phyloP scores from a whole-genome alignment of 2,113 vertebrate species.

The Limnothrissa miodon region DNA sequence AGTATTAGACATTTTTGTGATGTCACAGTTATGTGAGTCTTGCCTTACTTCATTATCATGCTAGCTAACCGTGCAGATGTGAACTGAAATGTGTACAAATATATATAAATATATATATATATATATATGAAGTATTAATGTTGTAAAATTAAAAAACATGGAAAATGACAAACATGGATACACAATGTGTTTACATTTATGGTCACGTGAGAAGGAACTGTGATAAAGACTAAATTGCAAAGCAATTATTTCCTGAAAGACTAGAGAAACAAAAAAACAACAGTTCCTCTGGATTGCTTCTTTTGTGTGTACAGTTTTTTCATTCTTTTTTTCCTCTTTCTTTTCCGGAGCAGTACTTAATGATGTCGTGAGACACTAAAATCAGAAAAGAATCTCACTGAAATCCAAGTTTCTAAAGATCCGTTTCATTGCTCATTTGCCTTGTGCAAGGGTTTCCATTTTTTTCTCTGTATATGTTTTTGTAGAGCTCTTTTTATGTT shows the following conservation, averaged over 20 bases:
- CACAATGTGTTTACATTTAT: constrained; percentile 96
- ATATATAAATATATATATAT: constrained; percentile 69
- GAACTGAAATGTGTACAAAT: constrained; percentile 80
- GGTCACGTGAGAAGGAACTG: constrained; percentile 82
- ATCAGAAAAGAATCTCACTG: constrained; percentile 88
- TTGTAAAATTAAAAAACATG: constrained; percentile 72
- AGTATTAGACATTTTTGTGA: constrained; percentile 82
- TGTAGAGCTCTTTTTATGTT: constrained; percentile 79
- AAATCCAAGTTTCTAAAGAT: constrained; percentile 71
- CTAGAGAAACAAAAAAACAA: constrained; percentile 47
- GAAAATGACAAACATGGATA: constrained; percentile 47
- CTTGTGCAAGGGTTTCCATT: constrained; percentile 72
- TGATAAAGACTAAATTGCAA: constrained; percentile 79
- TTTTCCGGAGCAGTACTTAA: constrained; percentile 85
- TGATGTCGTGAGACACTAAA: constrained; percentile 99
- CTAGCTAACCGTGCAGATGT: constrained; percentile 86
- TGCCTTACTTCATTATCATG: constrained; percentile 90
- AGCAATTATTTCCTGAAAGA: constrained; percentile 85
- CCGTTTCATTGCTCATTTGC: constrained; percentile 75
- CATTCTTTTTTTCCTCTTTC: constrained; percentile 50
- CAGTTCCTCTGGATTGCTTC: constrained; percentile 69
- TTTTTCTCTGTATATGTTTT: constrained; percentile 52
- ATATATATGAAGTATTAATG: constrained; percentile 87
- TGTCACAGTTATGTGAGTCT: constrained; percentile 84
- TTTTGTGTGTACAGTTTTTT: constrained; percentile 78